Base-by-base conservation (phyloP, 2,888 invertebrate species). In the Lamproptera curius region DNA sequence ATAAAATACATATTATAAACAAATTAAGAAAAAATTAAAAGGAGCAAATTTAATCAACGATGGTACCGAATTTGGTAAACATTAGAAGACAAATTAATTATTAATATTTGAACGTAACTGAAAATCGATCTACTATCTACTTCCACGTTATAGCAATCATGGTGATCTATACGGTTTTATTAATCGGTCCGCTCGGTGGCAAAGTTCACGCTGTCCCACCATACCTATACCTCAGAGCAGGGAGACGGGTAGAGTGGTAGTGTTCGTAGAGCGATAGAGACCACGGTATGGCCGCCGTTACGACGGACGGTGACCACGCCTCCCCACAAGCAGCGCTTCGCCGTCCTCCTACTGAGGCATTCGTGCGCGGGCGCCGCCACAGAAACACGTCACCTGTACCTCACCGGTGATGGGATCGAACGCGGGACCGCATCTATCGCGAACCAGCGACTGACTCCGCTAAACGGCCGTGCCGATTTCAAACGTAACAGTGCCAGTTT, bases 141-240 rank as follows among this genome's bases (percentile, higher is more conserved):
- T 50, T 38, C 45, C 48, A 57, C 62, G 68, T 65, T 63, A 67
- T 73, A 70, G 74, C 73, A 71, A 81, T 80, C 79, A 65, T 59
- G 47, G 52, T 79, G 78, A 80, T 82, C 82, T 81, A 70, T 77
- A 82, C 79, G 76, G 74, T 69, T 73, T 77, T 80, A 80, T 82
- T 79, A 81, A 78, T 79, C 76, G 73, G 62, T 70, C 43, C 56
- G 65, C 76, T 76, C 79, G 73, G 75, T 83, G 83, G 75, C 82
- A 85, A 83, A 84, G 84, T 85, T 85, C 84, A 82, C 73, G 75
- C 73, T 70, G 71, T 78, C 82, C 85, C 82, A 75, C 85, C 79
- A 55, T 58, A 58, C 52, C 58, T 54, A 51, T 53, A 58, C 78
- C 73, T 77, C 83, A 82, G 75, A 74, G 81, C 82, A 78, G 38